Evolutionary conservation across 2,797 vertebrate genomes (phyloP), one percentile per base, ranked within the genome.

Genomic region (Anas bernieri): DNA sequence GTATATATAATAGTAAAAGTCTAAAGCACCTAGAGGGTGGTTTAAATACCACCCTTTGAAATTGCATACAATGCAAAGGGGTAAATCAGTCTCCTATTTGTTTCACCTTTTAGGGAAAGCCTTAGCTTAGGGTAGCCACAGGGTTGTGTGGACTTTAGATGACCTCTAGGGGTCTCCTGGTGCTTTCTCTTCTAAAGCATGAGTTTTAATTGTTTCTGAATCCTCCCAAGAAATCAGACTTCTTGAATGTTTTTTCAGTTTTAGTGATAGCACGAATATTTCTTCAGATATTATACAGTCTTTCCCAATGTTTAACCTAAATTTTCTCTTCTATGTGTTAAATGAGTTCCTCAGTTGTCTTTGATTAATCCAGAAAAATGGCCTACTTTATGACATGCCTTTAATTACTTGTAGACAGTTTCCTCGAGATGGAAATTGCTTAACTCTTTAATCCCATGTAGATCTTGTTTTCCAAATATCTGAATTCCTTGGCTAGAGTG

Each of bases 331-430:
- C 85, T 86, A 52, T 23, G 14, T 48, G 50, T 83, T 95, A 94
- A 96, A 86, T 86, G 6, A 93, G 54, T 68, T 85, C 35, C 54
- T 92, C 6, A 0, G 70, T 86, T 64, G 15, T 94, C 88, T 94
- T 91, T 93, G 94, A 94, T 96, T 95, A 93, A 95, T 93, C 83
- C 54, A 67, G 88, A 93, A 92, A 92, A 76, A 30, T 90, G 87
- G 41, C 87, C 87, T 95, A 93, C 74, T 93, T 95, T 94, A 77
- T 92, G 91, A 72, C 87, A 84, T 77, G 70, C 59, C 61, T 95
- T 95, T 95, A 94, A 97, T 96, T 94, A 95, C 93, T 95, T n/a
- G 70, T 90, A 88, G 93, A 87, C 81, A 85, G 85, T 68, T 91
- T 94, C 54, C 56, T 82, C 45, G 0, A 3, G 85, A 74, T 58